These are phyloP conservation scores for Cyclina sinensis DNA, from an alignment of 1,140 invertebrate species.

Conservation along the genomic window DNA sequence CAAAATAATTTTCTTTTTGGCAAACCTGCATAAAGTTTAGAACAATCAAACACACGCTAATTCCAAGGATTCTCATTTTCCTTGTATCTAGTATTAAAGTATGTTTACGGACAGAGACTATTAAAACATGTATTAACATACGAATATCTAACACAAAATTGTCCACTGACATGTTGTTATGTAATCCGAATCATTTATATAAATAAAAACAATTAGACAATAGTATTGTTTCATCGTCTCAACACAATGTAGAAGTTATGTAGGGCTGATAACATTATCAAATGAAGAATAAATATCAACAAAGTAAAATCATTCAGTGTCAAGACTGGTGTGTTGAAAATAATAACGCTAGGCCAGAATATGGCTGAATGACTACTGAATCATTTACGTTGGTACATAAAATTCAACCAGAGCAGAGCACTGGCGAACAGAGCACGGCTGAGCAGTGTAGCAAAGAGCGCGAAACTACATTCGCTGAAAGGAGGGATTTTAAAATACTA, in stretches of 20 bases:
- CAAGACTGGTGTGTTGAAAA: no score
- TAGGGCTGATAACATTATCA: neutral
- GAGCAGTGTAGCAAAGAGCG: no score
- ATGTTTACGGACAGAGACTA: neutral
- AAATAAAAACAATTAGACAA: conserved; percentile 11
- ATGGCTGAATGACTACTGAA: no score
- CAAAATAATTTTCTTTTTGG: neutral
- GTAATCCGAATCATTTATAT: neutral
- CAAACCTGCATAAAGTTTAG: neutral
- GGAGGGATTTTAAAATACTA: no score
- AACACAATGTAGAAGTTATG: neutral
- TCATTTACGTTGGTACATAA: no score
- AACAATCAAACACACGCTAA: neutral
- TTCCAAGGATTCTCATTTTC: neutral
- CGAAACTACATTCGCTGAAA: no score
- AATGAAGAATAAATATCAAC: neutral
- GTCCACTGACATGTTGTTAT: neutral
- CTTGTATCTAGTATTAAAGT: neutral
- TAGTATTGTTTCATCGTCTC: neutral
- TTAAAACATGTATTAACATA: neutral
- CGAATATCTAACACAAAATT: neutral
- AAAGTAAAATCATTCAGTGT: neutral
- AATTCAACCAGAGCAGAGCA: no score
- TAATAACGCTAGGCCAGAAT: no score
- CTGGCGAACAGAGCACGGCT: no score